phyloP scores from a whole-genome alignment of 2,797 vertebrate genomes.

The Melanotaenia nigrans region DNA sequence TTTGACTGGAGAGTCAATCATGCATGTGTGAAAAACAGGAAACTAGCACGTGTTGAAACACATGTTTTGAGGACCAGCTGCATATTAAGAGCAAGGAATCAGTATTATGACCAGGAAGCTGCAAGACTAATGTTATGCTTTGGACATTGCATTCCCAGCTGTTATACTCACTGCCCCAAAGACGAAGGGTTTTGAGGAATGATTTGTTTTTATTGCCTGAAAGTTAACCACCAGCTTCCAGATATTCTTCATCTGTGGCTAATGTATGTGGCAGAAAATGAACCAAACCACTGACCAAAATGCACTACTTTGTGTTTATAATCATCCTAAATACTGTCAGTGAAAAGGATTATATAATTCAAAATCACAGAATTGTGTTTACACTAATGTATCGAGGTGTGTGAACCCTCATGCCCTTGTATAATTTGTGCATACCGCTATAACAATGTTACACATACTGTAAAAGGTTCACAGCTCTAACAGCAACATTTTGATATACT shows the following conservation, averaged over 20 bases:
- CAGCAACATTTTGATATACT: slow-evolving; percentile 35
- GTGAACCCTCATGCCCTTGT: not conserved
- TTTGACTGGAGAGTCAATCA: too few species aligned
- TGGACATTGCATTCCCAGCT: not conserved
- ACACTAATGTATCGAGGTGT: not conserved
- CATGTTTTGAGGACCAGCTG: not conserved
- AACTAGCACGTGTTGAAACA: not conserved
- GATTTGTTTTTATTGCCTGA: not conserved
- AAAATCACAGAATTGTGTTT: not conserved
- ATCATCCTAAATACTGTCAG: not conserved
- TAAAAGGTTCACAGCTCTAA: slow-evolving; percentile 13
- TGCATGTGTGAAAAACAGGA: too few species aligned
- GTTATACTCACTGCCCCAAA: not conserved
- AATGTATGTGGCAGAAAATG: not conserved
- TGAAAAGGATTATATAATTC: not conserved
- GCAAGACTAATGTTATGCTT: not conserved
- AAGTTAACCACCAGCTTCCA: not conserved
- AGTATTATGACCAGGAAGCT: not conserved
- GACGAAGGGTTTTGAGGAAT: not conserved
- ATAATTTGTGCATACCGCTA: not conserved
- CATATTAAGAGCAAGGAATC: not conserved
- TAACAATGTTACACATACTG: not conserved
- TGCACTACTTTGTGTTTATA: not conserved
- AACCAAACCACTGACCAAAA: not conserved
- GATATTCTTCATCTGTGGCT: not conserved